Evolutionary conservation across 2,888 invertebrate species (phyloP).

Genomic region (Drosophila paracracens): DNA sequence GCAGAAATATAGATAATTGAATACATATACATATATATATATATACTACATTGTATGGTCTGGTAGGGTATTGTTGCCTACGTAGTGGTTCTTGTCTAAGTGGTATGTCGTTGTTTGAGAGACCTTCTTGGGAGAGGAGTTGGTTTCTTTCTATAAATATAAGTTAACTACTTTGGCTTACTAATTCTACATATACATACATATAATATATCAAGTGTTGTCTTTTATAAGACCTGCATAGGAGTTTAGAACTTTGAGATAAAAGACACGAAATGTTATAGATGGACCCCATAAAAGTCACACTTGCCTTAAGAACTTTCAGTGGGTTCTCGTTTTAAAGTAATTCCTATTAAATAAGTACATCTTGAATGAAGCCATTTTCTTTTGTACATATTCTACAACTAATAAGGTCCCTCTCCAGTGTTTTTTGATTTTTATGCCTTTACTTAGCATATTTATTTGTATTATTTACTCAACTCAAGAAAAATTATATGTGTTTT

Average conservation of each 20-base stretch:
- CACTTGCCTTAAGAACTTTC: constrained; percentile 12
- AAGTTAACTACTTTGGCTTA: constrained; percentile 31
- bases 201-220: constrained; percentile 15
- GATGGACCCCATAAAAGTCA: constrained; percentile 16
- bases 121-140: constrained; percentile 76
- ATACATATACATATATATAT: constrained; percentile 11
- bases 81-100: constrained; percentile 51
- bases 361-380: constrained; percentile 44
- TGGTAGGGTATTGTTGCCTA: constrained; percentile 48
- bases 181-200: constrained; percentile 19
- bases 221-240: constrained; percentile 15
- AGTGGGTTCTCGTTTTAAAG: constrained; percentile 26
- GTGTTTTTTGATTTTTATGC: constrained; percentile 63
- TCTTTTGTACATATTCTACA: constrained; percentile 59
- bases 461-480: constrained; percentile 1
- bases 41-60: constrained; percentile 41
- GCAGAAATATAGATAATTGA: constrained; percentile 7
- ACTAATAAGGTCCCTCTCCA: constrained; percentile 85
- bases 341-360: constrained; percentile 50
- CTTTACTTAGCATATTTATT: constrained; percentile 25
- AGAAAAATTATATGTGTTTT: not conserved
- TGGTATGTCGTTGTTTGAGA: constrained; percentile 78
- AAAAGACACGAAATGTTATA: constrained; percentile 4
- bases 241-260: not conserved
- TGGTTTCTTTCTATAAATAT: constrained; percentile 51